A percentile compares a stretch with the other conserved stretches of the same genome.
These are phyloP conservation scores for Serinus canaria DNA, from an alignment of 2,113 vertebrate genomes.

Conservation along the genomic window DNA sequence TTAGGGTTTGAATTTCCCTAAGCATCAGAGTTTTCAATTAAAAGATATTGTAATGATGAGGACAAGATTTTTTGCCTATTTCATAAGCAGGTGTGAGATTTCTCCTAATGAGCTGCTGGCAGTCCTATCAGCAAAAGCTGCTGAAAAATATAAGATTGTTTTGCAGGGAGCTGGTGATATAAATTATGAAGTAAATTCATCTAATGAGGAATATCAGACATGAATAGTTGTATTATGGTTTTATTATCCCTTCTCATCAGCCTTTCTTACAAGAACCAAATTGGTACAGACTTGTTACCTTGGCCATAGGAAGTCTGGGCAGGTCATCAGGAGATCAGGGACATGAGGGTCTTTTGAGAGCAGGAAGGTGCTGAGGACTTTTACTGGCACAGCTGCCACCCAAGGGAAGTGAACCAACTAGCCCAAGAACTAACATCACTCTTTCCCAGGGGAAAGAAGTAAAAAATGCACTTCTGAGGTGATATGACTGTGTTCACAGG, in stretches of 20 bases:
- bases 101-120: not conserved
- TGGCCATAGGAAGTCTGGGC: not conserved
- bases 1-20: not conserved
- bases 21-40: not conserved
- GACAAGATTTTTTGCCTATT: not conserved
- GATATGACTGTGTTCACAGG: too few species aligned
- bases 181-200: not conserved
- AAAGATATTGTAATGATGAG: not conserved
- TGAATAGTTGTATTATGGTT: not conserved
- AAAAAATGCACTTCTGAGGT: not conserved
- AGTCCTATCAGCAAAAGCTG: not conserved
- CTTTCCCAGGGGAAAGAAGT: not conserved
- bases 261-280: not conserved
- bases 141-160: not conserved
- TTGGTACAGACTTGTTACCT: not conserved
- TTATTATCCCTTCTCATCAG: not conserved
- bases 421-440: not conserved
- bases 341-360: not conserved
- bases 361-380: not conserved
- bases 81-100: not conserved
- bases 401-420: not conserved
- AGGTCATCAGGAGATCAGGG: not conserved
- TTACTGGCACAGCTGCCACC: not conserved
- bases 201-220: too few species aligned
- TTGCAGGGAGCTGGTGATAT: not conserved